These are phyloP conservation scores for Castor canadensis DNA, from an alignment of 2,113 vertebrate species.

Conservation along the genomic window DNA sequence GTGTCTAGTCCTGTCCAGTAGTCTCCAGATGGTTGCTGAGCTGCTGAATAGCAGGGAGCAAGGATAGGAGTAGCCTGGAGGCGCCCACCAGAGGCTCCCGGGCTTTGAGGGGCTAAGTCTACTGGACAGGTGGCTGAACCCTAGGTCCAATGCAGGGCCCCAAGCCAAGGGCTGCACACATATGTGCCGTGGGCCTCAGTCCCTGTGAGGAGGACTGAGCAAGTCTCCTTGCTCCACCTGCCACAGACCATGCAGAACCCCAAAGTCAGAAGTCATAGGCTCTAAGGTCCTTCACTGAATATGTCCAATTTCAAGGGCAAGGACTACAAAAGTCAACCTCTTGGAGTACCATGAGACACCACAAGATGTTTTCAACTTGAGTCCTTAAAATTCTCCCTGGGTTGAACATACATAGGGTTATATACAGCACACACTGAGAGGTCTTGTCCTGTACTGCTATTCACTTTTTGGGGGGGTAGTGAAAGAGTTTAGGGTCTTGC, in stretches of 20 bases:
- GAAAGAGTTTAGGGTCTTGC: background rate
- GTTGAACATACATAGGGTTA: background rate
- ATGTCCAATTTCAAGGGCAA: background rate
- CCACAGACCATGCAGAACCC: background rate
- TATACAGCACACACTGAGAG: background rate
- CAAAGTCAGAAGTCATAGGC: background rate
- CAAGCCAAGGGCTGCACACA: background rate
- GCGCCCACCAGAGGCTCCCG: accelerated
- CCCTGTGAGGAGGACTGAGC: background rate
- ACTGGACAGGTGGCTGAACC: background rate
- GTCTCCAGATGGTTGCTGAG: background rate
- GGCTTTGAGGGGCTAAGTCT: background rate
- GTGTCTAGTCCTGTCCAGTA: constrained; percentile 54
- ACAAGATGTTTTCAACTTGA: background rate
- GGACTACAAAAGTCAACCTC: background rate
- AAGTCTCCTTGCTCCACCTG: background rate
- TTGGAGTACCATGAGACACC: background rate
- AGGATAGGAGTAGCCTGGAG: background rate
- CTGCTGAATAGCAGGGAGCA: background rate
- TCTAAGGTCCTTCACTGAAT: background rate
- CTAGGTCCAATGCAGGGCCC: background rate
- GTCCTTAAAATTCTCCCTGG: background rate
- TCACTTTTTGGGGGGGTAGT: no score
- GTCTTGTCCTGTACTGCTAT: no score
- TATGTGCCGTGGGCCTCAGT: accelerated